A percentile compares a stretch with the other conserved stretches of the same genome.
Evolutionary conservation across 1,140 invertebrate genomes (phyloP).

Genomic region (Atta texana): DNA sequence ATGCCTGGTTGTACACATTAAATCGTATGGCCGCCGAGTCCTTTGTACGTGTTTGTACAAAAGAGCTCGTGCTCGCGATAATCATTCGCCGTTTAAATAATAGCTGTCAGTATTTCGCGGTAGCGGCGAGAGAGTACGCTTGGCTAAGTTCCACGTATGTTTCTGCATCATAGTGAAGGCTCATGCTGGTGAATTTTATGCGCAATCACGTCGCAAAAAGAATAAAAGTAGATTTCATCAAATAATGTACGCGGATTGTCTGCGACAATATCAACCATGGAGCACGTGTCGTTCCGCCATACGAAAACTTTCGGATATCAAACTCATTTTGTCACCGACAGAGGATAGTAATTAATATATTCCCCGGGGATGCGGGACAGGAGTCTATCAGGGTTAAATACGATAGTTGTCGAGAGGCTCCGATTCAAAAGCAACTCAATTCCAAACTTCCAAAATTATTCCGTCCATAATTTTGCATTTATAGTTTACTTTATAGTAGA

Average conservation of each 20-base stretch:
- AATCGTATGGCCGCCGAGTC: background rate
- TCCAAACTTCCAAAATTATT: constrained; percentile 68
- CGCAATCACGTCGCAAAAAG: background rate
- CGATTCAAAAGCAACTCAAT: constrained; percentile 65
- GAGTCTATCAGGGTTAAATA: constrained; percentile 50
- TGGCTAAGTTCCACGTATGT: constrained; percentile 32
- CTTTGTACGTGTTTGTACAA: constrained; percentile 34
- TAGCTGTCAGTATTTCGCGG: constrained; percentile 34
- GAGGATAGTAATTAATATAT: constrained; percentile 69
- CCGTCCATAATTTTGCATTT: constrained; percentile 74
- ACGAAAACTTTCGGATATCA: constrained; percentile 59
- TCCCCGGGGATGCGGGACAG: background rate
- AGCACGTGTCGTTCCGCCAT: background rate
- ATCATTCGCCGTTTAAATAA: constrained; percentile 53
- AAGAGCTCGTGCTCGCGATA: constrained; percentile 39
- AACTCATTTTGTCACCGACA: constrained; percentile 26
- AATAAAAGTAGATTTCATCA: background rate
- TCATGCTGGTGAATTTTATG: background rate
- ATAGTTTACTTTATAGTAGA: constrained; percentile 60
- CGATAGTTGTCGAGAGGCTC: constrained; percentile 50
- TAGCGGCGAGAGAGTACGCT: constrained; percentile 3
- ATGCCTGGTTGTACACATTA: background rate
- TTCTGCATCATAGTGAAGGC: background rate
- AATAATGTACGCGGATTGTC: background rate
- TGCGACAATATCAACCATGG: background rate